Percentiles rank a stretch among this genome's conserved stretches.
phyloP scores from a whole-genome alignment of 2,888 invertebrate species.

The Zonitis immaculata region DNA sequence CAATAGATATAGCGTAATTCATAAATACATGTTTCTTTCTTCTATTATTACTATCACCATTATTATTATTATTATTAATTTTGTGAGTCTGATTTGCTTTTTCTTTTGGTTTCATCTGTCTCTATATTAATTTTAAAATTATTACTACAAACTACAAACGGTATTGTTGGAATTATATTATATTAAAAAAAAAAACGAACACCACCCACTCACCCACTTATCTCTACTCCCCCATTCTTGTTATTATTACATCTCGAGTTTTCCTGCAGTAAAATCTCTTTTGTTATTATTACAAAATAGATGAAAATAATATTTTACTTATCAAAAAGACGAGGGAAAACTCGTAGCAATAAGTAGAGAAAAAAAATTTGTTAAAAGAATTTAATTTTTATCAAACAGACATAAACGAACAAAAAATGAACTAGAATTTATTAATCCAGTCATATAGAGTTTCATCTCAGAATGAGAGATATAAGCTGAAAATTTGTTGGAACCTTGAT shows the following conservation, averaged over 20 bases:
- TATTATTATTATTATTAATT: neutral
- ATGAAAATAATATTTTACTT: neutral
- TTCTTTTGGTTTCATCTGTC: neutral
- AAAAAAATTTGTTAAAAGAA: slow-evolving; percentile 12
- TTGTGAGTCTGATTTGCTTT: too few species aligned
- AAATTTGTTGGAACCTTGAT: too few species aligned
- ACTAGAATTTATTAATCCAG: neutral
- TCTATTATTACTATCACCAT: neutral
- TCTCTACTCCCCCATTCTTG: too few species aligned
- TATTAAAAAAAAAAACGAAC: neutral
- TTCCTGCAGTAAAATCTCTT: slow-evolving; percentile 4
- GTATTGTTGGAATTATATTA: neutral
- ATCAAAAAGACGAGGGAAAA: neutral
- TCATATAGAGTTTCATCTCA: too few species aligned
- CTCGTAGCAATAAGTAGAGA: neutral
- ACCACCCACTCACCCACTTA: neutral
- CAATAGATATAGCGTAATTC: slow-evolving; percentile 46
- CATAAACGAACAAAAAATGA: neutral
- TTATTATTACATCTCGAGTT: neutral
- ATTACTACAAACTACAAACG: neutral
- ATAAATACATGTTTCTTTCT: slow-evolving; percentile 26
- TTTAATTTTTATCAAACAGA: slow-evolving; percentile 13
- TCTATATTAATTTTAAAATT: too few species aligned
- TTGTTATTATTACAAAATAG: neutral
- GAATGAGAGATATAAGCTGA: too few species aligned